phyloP scores from a whole-genome alignment of 1,140 invertebrate species.

The Zaprionus nigranus region DNA sequence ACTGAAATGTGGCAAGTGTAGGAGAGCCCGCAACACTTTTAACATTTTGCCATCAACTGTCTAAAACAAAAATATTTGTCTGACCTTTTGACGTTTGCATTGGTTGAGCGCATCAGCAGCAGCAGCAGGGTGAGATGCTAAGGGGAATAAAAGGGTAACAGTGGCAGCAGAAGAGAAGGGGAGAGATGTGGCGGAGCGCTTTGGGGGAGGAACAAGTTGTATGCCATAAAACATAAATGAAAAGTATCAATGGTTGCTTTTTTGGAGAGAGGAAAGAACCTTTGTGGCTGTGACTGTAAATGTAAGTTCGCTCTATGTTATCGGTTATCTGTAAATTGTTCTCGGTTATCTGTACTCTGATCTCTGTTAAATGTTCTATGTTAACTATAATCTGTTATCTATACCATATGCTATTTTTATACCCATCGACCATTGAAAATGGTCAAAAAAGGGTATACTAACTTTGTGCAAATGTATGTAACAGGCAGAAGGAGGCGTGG shows the following conservation, averaged over 20 bases:
- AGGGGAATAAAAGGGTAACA: not conserved
- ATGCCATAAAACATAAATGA: not conserved
- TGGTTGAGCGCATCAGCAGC: not conserved
- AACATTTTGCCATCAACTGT: constrained; percentile 46
- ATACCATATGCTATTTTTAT: no score
- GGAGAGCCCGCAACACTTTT: constrained; percentile 26
- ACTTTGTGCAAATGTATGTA: no score
- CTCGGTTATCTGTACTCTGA: not conserved
- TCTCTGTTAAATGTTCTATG: not conserved
- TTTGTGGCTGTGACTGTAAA: no score
- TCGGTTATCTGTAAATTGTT: not conserved
- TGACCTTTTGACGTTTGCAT: constrained; percentile 19
- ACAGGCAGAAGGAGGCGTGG: no score
- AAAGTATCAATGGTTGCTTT: not conserved
- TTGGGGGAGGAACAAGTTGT: not conserved
- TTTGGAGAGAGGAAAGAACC: no score
- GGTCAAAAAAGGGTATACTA: no score
- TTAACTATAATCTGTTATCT: not conserved
- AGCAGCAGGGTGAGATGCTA: not conserved
- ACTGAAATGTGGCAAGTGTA: not conserved
- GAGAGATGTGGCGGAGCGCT: not conserved
- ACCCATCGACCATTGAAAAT: no score
- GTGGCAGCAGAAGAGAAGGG: not conserved
- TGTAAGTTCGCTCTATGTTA: not conserved
- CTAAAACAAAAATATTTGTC: constrained; percentile 49